A percentile compares a stretch with the other conserved stretches of the same genome.
Evolutionary conservation across 2,797 vertebrate genomes (phyloP).

Genomic region (Malurus leucopterus): DNA sequence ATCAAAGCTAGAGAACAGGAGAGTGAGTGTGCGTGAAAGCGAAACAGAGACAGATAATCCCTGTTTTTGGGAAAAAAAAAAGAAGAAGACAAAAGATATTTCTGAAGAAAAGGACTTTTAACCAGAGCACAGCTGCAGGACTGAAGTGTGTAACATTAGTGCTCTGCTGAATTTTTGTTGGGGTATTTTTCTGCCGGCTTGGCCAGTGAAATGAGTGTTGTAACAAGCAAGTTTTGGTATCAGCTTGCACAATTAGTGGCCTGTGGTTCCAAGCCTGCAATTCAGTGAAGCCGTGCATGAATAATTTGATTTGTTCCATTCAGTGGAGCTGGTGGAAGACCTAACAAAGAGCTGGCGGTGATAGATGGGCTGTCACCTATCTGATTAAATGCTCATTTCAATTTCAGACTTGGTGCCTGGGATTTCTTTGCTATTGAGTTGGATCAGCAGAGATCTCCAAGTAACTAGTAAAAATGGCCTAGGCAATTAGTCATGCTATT

Average conservation of each 20-base stretch:
- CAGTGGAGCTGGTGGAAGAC: conserved; percentile 65
- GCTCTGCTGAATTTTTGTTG: conserved; percentile 41
- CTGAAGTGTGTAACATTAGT: conserved; percentile 37
- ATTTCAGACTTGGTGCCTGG: conserved; percentile 65
- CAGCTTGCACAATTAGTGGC: conserved; percentile 66
- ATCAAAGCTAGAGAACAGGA: conserved; percentile 12
- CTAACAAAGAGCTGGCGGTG: conserved; percentile 74
- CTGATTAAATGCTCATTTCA: conserved; percentile 78
- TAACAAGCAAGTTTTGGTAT: conserved; percentile 69
- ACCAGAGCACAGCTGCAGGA: conserved; percentile 36
- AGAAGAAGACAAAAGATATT: conserved; percentile 20
- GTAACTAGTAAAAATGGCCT: conserved; percentile 60
- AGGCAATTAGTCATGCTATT: conserved; percentile 69
- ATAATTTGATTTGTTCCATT: conserved; percentile 84
- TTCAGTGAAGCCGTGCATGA: conserved; percentile 71
- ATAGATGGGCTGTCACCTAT: conserved; percentile 77
- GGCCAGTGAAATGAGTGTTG: conserved; percentile 54
- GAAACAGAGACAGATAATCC: conserved; percentile 37
- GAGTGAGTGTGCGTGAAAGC: not conserved
- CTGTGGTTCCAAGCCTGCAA: conserved; percentile 66
- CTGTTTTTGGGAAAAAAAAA: conserved; percentile 29
- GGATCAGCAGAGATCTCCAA: conserved; percentile 55
- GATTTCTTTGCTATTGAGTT: conserved; percentile 65
- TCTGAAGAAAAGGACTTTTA: conserved; percentile 24
- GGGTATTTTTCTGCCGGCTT: conserved; percentile 15